Conservation (phyloP, 2,113 vertebrate genomes). For the Erinaceus europaeus region DNA sequence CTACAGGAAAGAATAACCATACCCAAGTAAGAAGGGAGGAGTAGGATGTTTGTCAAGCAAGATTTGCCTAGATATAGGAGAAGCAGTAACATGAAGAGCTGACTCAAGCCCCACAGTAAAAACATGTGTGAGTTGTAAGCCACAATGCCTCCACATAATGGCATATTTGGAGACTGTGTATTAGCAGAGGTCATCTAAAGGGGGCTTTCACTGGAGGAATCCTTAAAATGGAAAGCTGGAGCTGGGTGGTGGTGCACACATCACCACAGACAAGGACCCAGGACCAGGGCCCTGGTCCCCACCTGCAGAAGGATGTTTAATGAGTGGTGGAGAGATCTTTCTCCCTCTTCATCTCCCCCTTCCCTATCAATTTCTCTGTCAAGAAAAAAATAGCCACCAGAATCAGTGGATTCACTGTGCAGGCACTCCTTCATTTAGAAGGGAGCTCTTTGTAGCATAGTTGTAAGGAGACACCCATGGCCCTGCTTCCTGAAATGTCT, state of each 20-base stretch:
- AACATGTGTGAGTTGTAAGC: not conserved
- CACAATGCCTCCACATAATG: not conserved
- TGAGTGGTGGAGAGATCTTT: too few relatives aligned
- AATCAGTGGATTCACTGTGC: too few relatives aligned
- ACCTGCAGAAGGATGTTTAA: too few relatives aligned
- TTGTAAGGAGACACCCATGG: conserved; percentile 8
- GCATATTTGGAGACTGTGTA: not conserved
- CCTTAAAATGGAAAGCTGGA: not conserved
- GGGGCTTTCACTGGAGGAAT: not conserved
- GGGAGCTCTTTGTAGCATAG: not conserved
- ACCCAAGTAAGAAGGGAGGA: not conserved
- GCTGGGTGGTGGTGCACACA: too few relatives aligned
- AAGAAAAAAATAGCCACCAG: not conserved
- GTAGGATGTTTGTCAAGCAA: not conserved
- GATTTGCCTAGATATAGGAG: accelerated
- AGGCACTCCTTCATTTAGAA: too few relatives aligned
- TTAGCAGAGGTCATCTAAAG: not conserved
- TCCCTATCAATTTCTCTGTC: not conserved
- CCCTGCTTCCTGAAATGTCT: not conserved
- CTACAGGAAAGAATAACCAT: not conserved
- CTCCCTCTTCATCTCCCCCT: too few relatives aligned
- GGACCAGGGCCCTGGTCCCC: too few relatives aligned
- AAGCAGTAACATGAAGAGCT: not conserved
- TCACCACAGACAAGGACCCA: too few relatives aligned
- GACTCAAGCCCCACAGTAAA: not conserved